Conservation (phyloP, 2,113 vertebrate species). For the Amazona vittata region DNA sequence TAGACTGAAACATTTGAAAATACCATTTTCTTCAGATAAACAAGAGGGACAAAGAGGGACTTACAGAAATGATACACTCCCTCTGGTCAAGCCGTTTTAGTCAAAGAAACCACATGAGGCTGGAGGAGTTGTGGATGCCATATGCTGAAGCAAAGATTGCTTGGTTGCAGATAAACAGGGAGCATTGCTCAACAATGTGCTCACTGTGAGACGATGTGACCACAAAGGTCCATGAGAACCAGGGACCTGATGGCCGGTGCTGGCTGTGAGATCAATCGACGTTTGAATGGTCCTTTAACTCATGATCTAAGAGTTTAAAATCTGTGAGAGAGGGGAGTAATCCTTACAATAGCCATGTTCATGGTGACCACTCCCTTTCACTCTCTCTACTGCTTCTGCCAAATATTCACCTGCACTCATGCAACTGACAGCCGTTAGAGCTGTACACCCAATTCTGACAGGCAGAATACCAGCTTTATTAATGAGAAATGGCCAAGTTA, state of each 20-base stretch:
- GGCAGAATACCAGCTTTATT: slow-evolving; percentile 69
- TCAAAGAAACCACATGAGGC: slow-evolving; percentile 59
- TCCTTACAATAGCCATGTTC: not conserved
- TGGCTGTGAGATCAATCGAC: not conserved
- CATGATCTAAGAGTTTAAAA: not conserved
- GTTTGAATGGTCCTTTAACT: slow-evolving; percentile 17
- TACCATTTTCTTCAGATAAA: slow-evolving; percentile 34
- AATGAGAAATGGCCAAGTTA: slow-evolving; percentile 57
- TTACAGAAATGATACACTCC: slow-evolving; percentile 47
- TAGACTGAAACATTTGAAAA: slow-evolving; percentile 44
- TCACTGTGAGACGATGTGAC: not conserved
- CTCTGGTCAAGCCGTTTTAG: slow-evolving; percentile 65
- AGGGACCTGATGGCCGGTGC: not conserved
- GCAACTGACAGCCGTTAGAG: slow-evolving; percentile 48
- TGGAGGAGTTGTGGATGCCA: slow-evolving; percentile 59
- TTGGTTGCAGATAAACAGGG: slow-evolving; percentile 34
- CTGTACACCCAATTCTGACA: slow-evolving; percentile 54
- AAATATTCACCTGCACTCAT: slow-evolving; percentile 37
- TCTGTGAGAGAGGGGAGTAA: not conserved
- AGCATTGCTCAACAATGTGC: slow-evolving; percentile 37
- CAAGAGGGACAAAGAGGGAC: slow-evolving; percentile 60
- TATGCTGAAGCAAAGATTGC: slow-evolving; percentile 60
- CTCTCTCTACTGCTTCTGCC: not conserved
- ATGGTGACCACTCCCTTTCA: not conserved
- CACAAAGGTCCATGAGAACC: not conserved